These are phyloP conservation scores for Iphiclides podalirius DNA, from an alignment of 2,888 invertebrate species.

Conservation along the genomic window DNA sequence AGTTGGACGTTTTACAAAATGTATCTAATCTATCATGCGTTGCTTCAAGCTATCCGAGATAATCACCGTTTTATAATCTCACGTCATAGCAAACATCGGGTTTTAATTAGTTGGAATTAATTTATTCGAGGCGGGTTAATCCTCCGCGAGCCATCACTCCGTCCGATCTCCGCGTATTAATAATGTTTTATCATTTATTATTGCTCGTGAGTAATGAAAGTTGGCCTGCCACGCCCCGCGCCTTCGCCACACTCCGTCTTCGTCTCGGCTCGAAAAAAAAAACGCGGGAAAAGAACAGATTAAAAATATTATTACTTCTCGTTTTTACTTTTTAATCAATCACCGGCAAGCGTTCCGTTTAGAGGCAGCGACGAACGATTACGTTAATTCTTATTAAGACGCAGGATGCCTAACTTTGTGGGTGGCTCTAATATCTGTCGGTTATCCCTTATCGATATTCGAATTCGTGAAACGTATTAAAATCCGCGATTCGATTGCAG, in stretches of 20 bases:
- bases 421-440: constrained; percentile 25
- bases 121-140: constrained; percentile 68
- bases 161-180: constrained; percentile 72
- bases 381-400: constrained; percentile 41
- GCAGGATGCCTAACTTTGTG: constrained; percentile 31
- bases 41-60: constrained; percentile 10
- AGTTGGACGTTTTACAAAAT: neutral
- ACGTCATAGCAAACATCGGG: constrained; percentile 34
- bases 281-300: constrained; percentile 42
- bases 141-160: constrained; percentile 59
- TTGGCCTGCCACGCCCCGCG: constrained; percentile 73
- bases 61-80: constrained; percentile 21
- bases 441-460: constrained; percentile 19
- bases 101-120: constrained; percentile 75
- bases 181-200: constrained; percentile 81
- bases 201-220: constrained; percentile 76
- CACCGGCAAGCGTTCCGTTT: constrained; percentile 50
- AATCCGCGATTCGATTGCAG: too few relatives aligned
- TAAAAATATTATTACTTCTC: constrained; percentile 37
- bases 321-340: constrained; percentile 53
- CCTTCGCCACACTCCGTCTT: constrained; percentile 69
- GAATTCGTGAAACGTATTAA: too few relatives aligned
- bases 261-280: constrained; percentile 65
- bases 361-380: constrained; percentile 65
- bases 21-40: neutral